phyloP scores from a whole-genome alignment of 2,888 invertebrate genomes.

The Chydorus sphaericus region DNA sequence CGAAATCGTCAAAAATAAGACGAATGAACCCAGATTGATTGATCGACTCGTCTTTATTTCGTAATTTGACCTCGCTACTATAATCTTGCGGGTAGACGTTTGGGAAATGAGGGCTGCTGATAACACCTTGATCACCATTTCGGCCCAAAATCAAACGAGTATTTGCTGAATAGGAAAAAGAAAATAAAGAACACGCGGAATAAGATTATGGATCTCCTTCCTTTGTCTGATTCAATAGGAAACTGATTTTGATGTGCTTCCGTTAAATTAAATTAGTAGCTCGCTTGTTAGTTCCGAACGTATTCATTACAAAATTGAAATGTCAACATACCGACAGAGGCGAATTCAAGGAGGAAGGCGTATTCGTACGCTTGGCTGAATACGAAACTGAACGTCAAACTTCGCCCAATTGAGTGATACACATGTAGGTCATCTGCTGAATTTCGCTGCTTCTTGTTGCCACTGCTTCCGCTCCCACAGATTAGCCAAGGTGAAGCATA shows the following conservation, averaged over 20 bases:
- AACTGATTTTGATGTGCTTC: too few relatives aligned
- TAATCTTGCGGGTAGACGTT: conserved; percentile 48
- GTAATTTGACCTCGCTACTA: conserved; percentile 46
- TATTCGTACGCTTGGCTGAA: conserved; percentile 42
- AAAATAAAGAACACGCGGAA: conserved; percentile 7
- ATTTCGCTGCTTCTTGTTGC: conserved; percentile 19
- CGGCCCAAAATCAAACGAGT: conserved; percentile 36
- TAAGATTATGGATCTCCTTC: conserved; percentile 6
- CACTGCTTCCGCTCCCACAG: not conserved
- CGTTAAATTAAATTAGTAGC: too few relatives aligned
- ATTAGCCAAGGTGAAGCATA: not conserved
- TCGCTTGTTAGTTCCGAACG: too few relatives aligned
- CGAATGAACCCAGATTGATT: conserved; percentile 37
- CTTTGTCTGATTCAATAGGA: too few relatives aligned
- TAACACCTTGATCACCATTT: conserved; percentile 35
- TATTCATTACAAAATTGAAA: conserved; percentile 4
- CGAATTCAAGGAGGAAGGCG: conserved; percentile 47
- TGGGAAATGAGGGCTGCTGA: conserved; percentile 53
- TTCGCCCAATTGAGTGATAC: conserved; percentile 46
- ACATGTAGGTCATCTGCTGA: too few relatives aligned
- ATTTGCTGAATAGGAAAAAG: conserved; percentile 35
- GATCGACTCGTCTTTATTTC: conserved; percentile 34
- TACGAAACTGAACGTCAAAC: conserved; percentile 41
- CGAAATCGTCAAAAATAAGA: conserved; percentile 51
- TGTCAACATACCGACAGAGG: conserved; percentile 42